Evolutionary conservation across 1,140 invertebrate species (phyloP).

Genomic region (Plutomurus gul): DNA sequence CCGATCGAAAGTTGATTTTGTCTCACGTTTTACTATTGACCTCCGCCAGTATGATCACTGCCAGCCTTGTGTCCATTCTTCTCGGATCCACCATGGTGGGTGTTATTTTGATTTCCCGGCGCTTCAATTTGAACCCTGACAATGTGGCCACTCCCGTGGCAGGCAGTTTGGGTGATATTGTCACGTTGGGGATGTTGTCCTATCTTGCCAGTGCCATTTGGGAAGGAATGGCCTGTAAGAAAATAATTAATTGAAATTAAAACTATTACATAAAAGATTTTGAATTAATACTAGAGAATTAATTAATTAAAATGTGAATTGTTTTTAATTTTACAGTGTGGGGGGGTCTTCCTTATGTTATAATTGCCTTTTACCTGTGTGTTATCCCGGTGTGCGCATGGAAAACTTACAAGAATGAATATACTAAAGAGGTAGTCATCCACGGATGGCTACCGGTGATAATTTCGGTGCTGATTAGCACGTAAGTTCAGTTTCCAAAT

Average conservation of each 20-base stretch:
- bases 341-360: conserved; percentile 57
- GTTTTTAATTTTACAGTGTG: neutral
- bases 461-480: conserved; percentile 61
- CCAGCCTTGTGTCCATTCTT: conserved; percentile 51
- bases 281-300: neutral
- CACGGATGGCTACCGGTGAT: conserved; percentile 61
- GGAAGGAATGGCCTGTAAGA: neutral
- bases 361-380: conserved; percentile 56
- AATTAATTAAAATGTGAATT: neutral
- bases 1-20: conserved; percentile 75
- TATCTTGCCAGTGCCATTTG: conserved; percentile 73
- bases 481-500: conserved; percentile 52
- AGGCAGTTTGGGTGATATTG: conserved; percentile 91
- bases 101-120: conserved; percentile 77
- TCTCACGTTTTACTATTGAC: conserved; percentile 82
- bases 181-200: conserved; percentile 81
- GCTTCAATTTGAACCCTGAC: conserved; percentile 88
- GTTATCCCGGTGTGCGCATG: conserved; percentile 59
- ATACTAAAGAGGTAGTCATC: conserved; percentile 58
- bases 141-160: conserved; percentile 96
- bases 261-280: neutral
- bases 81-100: conserved; percentile 71
- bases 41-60: conserved; percentile 60
- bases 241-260: neutral
- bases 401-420: conserved; percentile 58